These are phyloP conservation scores for Danaus melanippus DNA, from an alignment of 1,140 invertebrate genomes.

Conservation along the genomic window DNA sequence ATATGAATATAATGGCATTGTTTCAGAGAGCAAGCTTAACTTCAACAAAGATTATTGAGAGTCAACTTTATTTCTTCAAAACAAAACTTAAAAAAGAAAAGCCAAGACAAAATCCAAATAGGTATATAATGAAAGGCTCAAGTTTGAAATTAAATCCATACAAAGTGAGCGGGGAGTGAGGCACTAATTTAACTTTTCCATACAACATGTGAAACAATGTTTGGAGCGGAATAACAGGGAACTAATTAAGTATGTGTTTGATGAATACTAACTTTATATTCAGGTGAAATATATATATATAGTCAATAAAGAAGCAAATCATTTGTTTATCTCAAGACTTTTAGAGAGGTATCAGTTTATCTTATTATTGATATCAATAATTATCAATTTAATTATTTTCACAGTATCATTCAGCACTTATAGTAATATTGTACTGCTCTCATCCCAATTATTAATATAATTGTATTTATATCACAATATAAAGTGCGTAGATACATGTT, in stretches of 20 bases:
- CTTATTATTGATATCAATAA: too few species aligned
- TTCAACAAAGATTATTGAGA: constrained; percentile 25
- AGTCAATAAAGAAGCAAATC: neutral
- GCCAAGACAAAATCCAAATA: constrained; percentile 55
- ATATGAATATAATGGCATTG: constrained; percentile 11
- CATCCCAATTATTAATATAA: too few species aligned
- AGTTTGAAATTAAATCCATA: constrained; percentile 60
- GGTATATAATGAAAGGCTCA: constrained; percentile 59
- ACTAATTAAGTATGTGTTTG: constrained; percentile 8
- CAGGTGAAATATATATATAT: neutral
- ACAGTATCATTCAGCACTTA: too few species aligned
- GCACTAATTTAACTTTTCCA: constrained; percentile 53
- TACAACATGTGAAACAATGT: constrained; percentile 34
- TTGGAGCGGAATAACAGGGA: constrained; percentile 16
- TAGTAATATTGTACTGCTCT: too few species aligned
- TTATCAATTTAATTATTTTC: too few species aligned
- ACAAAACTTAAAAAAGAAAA: constrained; percentile 43
- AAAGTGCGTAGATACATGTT: too few species aligned
- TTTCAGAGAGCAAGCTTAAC: constrained; percentile 10
- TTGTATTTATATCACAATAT: too few species aligned
- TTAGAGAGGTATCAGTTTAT: too few species aligned
- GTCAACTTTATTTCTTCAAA: constrained; percentile 1
- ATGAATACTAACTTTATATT: neutral
- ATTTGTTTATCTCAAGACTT: neutral
- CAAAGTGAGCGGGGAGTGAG: constrained; percentile 43